A percentile compares a stretch with the other conserved stretches of the same genome.
Evolutionary conservation across 2,888 invertebrate genomes (phyloP).

Genomic region (Netelia inedita): DNA sequence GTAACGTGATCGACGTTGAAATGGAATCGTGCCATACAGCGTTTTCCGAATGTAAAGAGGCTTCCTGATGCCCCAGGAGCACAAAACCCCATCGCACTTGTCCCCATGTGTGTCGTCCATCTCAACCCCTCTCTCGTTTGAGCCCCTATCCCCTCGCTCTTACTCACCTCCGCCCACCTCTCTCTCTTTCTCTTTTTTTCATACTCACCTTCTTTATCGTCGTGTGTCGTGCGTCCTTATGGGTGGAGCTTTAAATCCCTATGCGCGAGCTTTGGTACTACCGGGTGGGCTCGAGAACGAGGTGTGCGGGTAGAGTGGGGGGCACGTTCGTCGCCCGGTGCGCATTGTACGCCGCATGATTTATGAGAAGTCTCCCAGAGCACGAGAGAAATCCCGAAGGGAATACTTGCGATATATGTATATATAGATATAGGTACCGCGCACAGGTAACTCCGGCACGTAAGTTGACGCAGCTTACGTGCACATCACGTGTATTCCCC

Average conservation of each 20-base stretch:
- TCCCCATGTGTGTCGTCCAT: slow-evolving; percentile 29
- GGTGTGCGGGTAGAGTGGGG: background rate
- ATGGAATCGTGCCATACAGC: slow-evolving; percentile 67
- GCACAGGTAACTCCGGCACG: slow-evolving; percentile 47
- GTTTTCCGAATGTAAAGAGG: slow-evolving; percentile 65
- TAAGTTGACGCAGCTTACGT: slow-evolving; percentile 51
- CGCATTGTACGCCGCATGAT: slow-evolving; percentile 64
- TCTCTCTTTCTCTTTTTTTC: background rate
- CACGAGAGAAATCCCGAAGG: slow-evolving; percentile 21
- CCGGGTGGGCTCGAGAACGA: slow-evolving; percentile 22
- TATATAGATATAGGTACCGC: slow-evolving; percentile 10
- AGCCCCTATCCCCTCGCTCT: slow-evolving; percentile 8
- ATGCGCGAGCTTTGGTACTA: slow-evolving; percentile 35
- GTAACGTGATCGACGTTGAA: slow-evolving; percentile 61
- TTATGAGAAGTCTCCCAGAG: slow-evolving; percentile 58
- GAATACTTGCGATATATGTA: slow-evolving; percentile 22
- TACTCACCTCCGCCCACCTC: slow-evolving; percentile 25
- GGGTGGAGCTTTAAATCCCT: slow-evolving; percentile 39
- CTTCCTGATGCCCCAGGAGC: slow-evolving; percentile 58
- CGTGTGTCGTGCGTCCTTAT: background rate
- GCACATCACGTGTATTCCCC: slow-evolving; percentile 46
- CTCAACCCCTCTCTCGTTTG: background rate
- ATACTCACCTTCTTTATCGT: background rate
- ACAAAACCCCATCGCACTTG: slow-evolving; percentile 53
- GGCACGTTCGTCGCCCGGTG: slow-evolving; percentile 44